Conservation (phyloP, 2,888 invertebrate genomes). For the Campopleginae sp. region DNA sequence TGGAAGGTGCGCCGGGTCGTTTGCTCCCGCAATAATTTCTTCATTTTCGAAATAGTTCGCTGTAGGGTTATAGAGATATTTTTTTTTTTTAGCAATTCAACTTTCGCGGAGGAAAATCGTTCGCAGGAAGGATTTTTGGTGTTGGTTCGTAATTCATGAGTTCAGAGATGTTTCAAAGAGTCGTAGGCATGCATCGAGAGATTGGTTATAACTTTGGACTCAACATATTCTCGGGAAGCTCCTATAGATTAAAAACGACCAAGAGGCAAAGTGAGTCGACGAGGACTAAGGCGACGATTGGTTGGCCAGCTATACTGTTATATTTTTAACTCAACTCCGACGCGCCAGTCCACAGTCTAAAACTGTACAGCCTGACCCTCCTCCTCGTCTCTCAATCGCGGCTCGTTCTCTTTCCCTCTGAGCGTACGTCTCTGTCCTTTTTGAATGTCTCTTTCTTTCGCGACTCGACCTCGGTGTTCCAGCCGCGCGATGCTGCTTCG, state of each 20-base stretch:
- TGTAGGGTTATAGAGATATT: neutral
- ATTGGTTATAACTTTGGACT: neutral
- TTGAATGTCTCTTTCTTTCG: conserved; percentile 62
- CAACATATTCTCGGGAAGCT: neutral
- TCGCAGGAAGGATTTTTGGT: neutral
- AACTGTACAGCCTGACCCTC: conserved; percentile 80
- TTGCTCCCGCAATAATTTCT: neutral
- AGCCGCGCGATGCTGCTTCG: conserved; percentile 60
- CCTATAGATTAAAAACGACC: conserved; percentile 33
- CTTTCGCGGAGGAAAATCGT: neutral
- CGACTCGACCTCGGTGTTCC: conserved; percentile 65
- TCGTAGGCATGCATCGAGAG: neutral
- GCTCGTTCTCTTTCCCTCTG: conserved; percentile 59
- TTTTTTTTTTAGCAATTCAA: neutral
- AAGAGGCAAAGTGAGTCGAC: conserved; percentile 62
- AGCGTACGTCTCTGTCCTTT: conserved; percentile 47
- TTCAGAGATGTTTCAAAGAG: neutral
- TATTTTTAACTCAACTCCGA: conserved; percentile 83
- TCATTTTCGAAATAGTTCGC: neutral
- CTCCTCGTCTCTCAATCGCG: conserved; percentile 62
- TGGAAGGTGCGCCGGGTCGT: conserved; percentile 2
- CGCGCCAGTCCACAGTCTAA: conserved; percentile 82
- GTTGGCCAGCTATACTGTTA: conserved; percentile 81
- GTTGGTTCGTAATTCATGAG: neutral
- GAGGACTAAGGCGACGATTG: conserved; percentile 74